Evolutionary conservation across 2,888 invertebrate genomes (phyloP).

Genomic region (Criorhina ranunculi): DNA sequence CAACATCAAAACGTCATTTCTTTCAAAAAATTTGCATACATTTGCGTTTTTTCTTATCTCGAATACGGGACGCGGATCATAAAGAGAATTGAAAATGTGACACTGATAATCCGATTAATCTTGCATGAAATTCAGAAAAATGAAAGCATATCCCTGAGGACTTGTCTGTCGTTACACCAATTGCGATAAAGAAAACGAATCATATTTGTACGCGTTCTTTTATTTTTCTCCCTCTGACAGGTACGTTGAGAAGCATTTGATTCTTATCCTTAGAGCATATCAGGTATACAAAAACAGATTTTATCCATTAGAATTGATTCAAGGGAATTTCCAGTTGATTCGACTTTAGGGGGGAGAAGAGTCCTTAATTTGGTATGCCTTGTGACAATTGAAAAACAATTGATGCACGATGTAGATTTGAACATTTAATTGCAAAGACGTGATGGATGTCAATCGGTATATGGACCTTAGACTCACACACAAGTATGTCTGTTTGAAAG

Average conservation of each 20-base stretch:
- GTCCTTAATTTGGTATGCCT: slow-evolving; percentile 28
- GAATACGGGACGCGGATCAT: slow-evolving; percentile 14
- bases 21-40: slow-evolving; percentile 57
- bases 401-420: slow-evolving; percentile 46
- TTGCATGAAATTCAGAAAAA: slow-evolving; percentile 73
- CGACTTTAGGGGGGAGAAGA: background rate
- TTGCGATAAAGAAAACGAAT: slow-evolving; percentile 45
- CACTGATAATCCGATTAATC: slow-evolving; percentile 74
- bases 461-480: no score
- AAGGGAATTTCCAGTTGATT: slow-evolving; percentile 40
- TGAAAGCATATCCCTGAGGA: slow-evolving; percentile 57
- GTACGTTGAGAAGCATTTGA: slow-evolving; percentile 42
- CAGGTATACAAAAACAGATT: slow-evolving; percentile 13
- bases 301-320: slow-evolving; percentile 44
- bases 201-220: slow-evolving; percentile 38
- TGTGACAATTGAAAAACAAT: slow-evolving; percentile 56
- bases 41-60: slow-evolving; percentile 16
- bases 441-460: slow-evolving; percentile 53
- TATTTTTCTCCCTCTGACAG: slow-evolving; percentile 24
- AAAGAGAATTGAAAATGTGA: slow-evolving; percentile 75
- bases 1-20: slow-evolving; percentile 41
- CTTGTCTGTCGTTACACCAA: slow-evolving; percentile 36
- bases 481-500: no score
- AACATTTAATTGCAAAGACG: slow-evolving; percentile 58
- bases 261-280: slow-evolving; percentile 38